Evolutionary conservation across 2,888 invertebrate genomes (phyloP).

Genomic region (Panorpa germanica): DNA sequence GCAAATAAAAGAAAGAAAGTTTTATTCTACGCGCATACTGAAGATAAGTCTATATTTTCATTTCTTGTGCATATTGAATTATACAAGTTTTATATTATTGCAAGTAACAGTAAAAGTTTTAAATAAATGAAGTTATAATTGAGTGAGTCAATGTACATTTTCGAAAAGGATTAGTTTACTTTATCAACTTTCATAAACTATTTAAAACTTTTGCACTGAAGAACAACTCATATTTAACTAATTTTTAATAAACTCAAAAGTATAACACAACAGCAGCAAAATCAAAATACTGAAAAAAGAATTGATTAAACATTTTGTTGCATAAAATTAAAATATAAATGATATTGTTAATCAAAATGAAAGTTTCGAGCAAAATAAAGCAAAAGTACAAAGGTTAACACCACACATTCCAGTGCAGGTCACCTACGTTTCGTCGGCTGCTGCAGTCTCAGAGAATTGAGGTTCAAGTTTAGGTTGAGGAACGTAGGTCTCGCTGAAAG

Average conservation of each 20-base stretch:
- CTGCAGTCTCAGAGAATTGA: constrained; percentile 78
- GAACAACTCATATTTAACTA: constrained; percentile 2
- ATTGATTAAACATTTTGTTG: constrained; percentile 7
- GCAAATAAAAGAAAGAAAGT: too few species aligned
- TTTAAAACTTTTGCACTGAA: too few species aligned
- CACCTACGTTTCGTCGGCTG: constrained; percentile 81
- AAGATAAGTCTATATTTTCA: too few species aligned
- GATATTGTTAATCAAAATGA: constrained; percentile 10
- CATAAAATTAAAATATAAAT: constrained; percentile 13
- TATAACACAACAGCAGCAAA: constrained; percentile 5
- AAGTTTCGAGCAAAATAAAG: too few species aligned
- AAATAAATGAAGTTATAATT: too few species aligned
- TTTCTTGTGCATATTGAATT: too few species aligned
- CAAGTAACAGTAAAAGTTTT: too few species aligned
- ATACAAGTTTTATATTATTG: too few species aligned
- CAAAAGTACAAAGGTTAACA: constrained; percentile 10
- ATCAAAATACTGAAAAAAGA: constrained; percentile 9
- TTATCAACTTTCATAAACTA: too few species aligned
- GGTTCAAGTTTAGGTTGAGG: constrained; percentile 91
- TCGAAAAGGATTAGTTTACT: too few species aligned
- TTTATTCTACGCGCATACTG: too few species aligned
- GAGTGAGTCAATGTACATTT: too few species aligned
- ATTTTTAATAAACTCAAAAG: constrained; percentile 1
- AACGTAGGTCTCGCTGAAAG: constrained; percentile 97
- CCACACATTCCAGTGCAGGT: constrained; percentile 16